A percentile compares a stretch with the other conserved stretches of the same genome.
These are phyloP conservation scores for Hestina assimilis DNA, from an alignment of 1,140 invertebrate species.

Conservation along the genomic window DNA sequence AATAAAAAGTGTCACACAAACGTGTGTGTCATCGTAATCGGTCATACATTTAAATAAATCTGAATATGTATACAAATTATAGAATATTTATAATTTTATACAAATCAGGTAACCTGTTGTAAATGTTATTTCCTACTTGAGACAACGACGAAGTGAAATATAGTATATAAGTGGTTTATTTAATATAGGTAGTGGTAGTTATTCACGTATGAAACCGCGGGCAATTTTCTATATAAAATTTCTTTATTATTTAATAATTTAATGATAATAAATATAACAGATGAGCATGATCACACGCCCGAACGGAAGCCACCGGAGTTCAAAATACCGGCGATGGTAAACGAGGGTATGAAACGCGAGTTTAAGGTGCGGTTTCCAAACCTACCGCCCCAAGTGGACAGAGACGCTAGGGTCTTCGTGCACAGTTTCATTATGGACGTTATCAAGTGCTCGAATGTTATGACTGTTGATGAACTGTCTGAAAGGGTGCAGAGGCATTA, in stretches of 20 bases:
- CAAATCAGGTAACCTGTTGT: no score
- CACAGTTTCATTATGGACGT: conserved; percentile 84
- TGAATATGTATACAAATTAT: no score
- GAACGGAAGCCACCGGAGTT: conserved; percentile 53
- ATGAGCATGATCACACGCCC: conserved; percentile 34
- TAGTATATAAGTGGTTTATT: no score
- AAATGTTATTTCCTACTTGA: no score
- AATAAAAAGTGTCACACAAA: no score
- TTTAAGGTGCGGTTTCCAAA: conserved; percentile 57
- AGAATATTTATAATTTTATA: no score
- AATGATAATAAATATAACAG: conserved; percentile 12
- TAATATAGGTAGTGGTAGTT: neutral
- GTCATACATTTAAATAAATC: no score
- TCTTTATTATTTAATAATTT: neutral
- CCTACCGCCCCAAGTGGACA: conserved; percentile 77
- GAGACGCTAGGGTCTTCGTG: conserved; percentile 84
- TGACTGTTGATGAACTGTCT: conserved; percentile 91
- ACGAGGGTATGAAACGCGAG: conserved; percentile 65
- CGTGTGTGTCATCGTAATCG: no score
- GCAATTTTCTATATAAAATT: no score
- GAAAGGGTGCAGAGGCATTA: conserved; percentile 96
- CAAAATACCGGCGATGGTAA: conserved; percentile 52
- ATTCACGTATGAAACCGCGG: no score
- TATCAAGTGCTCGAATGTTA: conserved; percentile 80
- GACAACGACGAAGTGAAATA: no score